These are phyloP conservation scores for Rhinopithecus roxellana DNA, from an alignment of 2,113 vertebrate genomes.

Conservation along the genomic window DNA sequence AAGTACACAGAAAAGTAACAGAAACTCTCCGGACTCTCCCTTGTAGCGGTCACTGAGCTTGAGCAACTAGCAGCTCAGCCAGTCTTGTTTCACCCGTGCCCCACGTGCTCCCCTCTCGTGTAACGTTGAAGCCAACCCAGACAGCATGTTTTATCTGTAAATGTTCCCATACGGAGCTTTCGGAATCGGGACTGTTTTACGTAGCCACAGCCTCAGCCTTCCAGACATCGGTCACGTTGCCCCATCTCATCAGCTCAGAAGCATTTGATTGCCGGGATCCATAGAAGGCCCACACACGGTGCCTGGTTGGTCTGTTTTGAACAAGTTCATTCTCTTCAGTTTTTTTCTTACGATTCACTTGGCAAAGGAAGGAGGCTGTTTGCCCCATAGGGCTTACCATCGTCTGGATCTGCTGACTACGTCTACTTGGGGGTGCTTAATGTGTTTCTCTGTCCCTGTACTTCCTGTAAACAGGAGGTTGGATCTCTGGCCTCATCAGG, in stretches of 20 bases:
- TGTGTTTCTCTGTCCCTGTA: neutral
- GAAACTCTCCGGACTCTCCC: neutral
- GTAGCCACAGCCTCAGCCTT: neutral
- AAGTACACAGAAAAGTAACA: neutral
- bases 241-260: neutral
- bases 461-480: neutral
- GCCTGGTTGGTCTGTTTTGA: neutral
- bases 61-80: neutral
- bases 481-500: neutral
- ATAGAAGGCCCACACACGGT: neutral
- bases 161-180: neutral
- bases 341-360: no score
- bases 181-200: neutral
- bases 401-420: neutral
- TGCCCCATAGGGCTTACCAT: neutral
- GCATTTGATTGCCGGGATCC: neutral
- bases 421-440: neutral
- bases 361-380: neutral
- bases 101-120: neutral
- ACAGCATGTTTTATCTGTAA: accelerated
- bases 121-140: no score
- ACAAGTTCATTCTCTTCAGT: neutral
- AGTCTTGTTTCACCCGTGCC: neutral
- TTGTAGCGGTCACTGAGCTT: neutral
- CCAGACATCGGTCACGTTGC: neutral